phyloP scores from a whole-genome alignment of 2,797 vertebrate species.

The Masticophis lateralis region DNA sequence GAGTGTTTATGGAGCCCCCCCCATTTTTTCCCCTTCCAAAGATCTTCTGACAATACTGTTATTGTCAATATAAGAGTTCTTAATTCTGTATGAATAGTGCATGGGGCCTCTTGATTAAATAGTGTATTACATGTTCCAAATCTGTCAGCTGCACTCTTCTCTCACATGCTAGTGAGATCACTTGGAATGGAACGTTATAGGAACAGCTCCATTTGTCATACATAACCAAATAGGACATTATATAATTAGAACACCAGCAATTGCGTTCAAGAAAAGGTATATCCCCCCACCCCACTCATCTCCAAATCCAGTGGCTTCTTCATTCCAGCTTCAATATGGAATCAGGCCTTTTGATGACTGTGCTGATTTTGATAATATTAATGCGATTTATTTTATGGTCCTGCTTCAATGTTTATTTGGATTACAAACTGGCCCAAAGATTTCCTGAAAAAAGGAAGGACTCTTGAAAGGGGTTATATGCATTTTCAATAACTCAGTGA shows the following conservation, averaged over 20 bases:
- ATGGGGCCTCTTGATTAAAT: constrained; percentile 75
- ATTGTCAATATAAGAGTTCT: constrained; percentile 78
- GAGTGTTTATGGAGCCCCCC: constrained; percentile 64
- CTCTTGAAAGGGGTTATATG: constrained; percentile 35
- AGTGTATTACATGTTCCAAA: constrained; percentile 73
- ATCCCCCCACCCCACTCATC: constrained; percentile 41
- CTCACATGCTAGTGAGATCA: constrained; percentile 75
- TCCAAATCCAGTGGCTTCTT: constrained; percentile 39
- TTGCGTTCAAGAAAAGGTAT: background rate
- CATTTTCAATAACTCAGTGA: constrained; percentile 16
- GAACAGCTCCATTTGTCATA: constrained; percentile 58
- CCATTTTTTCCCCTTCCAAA: constrained; percentile 62
- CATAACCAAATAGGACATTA: constrained; percentile 58
- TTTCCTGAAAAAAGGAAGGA: constrained; percentile 59
- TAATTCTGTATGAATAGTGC: constrained; percentile 77
- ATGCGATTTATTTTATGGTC: constrained; percentile 79
- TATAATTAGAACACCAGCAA: constrained; percentile 65
- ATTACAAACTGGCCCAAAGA: constrained; percentile 69
- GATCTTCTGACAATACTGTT: constrained; percentile 79
- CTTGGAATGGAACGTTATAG: constrained; percentile 72
- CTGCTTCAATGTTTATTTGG: constrained; percentile 73
- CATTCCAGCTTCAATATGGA: constrained; percentile 69
- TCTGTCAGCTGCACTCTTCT: constrained; percentile 76
- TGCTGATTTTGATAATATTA: constrained; percentile 75
- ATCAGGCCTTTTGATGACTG: constrained; percentile 73